These are phyloP conservation scores for Tolmerus cingulatus DNA, from an alignment of 2,888 invertebrate genomes.

Conservation along the genomic window DNA sequence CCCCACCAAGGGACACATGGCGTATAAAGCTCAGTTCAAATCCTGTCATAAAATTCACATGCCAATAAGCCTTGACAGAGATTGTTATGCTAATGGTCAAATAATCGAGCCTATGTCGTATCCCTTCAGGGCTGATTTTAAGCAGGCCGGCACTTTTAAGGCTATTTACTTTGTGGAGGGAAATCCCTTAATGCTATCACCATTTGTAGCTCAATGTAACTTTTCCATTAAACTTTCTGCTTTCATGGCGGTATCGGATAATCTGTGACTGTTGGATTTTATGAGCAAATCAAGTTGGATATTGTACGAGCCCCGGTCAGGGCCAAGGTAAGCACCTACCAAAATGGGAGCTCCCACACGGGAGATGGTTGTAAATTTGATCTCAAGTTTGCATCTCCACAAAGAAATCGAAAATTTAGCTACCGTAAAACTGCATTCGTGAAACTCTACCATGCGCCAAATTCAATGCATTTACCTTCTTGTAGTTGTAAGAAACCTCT, in stretches of 20 bases:
- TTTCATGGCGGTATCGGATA: constrained; percentile 42
- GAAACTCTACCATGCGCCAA: not conserved
- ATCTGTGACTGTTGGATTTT: constrained; percentile 47
- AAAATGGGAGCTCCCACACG: constrained; percentile 13
- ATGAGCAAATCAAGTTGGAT: constrained; percentile 44
- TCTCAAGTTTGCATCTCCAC: constrained; percentile 34
- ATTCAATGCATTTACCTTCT: constrained; percentile 17
- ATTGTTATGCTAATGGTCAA: constrained; percentile 48
- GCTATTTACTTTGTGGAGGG: constrained; percentile 31
- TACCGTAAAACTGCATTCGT: constrained; percentile 33
- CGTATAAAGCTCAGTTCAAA: not conserved
- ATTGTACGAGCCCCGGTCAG: not conserved
- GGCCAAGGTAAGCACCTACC: not conserved
- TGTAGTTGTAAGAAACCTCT: not conserved
- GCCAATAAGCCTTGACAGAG: constrained; percentile 44
- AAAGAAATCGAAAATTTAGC: not conserved
- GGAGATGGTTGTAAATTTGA: constrained; percentile 42
- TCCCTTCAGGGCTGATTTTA: not conserved
- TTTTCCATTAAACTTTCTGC: constrained; percentile 47
- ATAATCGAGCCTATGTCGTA: constrained; percentile 43
- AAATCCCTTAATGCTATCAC: constrained; percentile 38
- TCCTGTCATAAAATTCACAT: constrained; percentile 46
- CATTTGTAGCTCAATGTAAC: constrained; percentile 45
- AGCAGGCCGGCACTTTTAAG: constrained; percentile 5
- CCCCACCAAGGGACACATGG: not conserved